Conservation (phyloP, 2,888 invertebrate species). For the Eueremaeus valkanovi region DNA sequence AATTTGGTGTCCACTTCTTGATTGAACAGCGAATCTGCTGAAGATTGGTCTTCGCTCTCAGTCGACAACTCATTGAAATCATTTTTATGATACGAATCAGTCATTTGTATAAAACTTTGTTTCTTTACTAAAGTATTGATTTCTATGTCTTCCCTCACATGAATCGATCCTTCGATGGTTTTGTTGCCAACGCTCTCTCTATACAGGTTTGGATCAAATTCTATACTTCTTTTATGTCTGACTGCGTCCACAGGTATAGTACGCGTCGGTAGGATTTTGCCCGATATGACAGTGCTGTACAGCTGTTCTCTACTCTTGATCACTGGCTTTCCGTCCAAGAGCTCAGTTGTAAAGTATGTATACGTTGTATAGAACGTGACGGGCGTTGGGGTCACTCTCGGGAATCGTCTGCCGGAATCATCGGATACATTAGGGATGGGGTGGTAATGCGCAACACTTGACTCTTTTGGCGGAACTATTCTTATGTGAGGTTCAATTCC, state of each 20-base stretch:
- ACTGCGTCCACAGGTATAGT: constrained; percentile 4
- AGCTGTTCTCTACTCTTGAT: constrained; percentile 44
- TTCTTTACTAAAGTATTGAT: neutral
- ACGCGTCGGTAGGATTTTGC: constrained; percentile 38
- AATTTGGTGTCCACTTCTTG: neutral
- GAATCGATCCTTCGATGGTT: neutral
- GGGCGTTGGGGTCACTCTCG: constrained; percentile 43
- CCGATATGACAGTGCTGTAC: constrained; percentile 42
- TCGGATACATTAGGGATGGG: neutral
- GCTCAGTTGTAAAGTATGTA: constrained; percentile 45
- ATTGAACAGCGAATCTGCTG: neutral
- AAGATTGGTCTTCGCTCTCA: neutral
- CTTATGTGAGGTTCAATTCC: constrained; percentile 15
- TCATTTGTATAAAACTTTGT: neutral
- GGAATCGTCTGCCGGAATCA: constrained; percentile 16
- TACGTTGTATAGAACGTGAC: constrained; percentile 47
- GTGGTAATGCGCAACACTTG: neutral
- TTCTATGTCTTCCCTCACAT: neutral
- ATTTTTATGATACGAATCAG: neutral
- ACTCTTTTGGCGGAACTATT: constrained; percentile 1
- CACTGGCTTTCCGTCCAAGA: constrained; percentile 43
- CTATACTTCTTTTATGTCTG: constrained; percentile 11
- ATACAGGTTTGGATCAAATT: neutral
- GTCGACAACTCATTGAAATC: neutral
- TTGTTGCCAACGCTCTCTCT: neutral